Conservation (phyloP, 1,140 invertebrate genomes). For the Caenorhabditis brenneri region DNA sequence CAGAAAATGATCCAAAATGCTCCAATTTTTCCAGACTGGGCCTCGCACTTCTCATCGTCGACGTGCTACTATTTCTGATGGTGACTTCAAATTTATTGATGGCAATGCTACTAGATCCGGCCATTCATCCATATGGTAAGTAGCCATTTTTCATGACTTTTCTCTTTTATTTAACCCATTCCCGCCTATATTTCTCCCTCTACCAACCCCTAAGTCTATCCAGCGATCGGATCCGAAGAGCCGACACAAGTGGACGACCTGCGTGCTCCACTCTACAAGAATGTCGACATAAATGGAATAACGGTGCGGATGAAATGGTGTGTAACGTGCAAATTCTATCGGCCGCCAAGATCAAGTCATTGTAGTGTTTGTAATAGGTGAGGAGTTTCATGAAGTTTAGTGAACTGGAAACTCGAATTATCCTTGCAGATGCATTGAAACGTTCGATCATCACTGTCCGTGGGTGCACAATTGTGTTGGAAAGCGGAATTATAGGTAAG, state of each 20-base stretch:
- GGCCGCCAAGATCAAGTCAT: slow-evolving; percentile 93
- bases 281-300: slow-evolving; percentile 88
- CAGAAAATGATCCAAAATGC: background rate
- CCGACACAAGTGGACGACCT: slow-evolving; percentile 80
- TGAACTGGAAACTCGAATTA: too few relatives aligned
- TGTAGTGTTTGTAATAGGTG: slow-evolving; percentile 90
- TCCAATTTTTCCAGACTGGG: slow-evolving; percentile 58
- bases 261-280: slow-evolving; percentile 93
- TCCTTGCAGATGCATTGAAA: slow-evolving; percentile 78
- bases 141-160: background rate
- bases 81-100: slow-evolving; percentile 96
- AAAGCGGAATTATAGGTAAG: slow-evolving; percentile 84
- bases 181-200: too few relatives aligned
- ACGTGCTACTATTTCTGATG: slow-evolving; percentile 92
- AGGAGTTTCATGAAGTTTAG: too few relatives aligned
- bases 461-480: slow-evolving; percentile 99
- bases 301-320: slow-evolving; percentile 99
- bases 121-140: slow-evolving; percentile 84
- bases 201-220: slow-evolving; percentile 46
- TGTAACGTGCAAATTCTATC: slow-evolving; percentile 98
- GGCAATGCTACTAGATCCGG: slow-evolving; percentile 99
- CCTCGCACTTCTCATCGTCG: slow-evolving; percentile 86
- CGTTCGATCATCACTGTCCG: slow-evolving; percentile 99
- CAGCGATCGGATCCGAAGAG: slow-evolving; percentile 67
- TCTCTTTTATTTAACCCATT: background rate